Base-by-base conservation (phyloP, 2,888 invertebrate species). In the Congeria kusceri region DNA sequence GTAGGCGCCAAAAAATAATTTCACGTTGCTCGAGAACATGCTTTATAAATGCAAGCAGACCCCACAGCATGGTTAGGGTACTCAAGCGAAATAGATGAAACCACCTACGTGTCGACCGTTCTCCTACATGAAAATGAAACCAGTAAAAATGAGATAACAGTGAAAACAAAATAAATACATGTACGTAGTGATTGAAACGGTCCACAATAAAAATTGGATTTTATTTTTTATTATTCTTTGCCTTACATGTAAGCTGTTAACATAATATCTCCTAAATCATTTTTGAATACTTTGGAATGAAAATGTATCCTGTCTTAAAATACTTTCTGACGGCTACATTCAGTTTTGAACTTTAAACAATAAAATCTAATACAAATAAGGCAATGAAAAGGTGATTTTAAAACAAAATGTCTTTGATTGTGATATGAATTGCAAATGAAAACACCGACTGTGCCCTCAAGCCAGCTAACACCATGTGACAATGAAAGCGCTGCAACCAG, bases 401-500 rank as follows among this genome's bases (percentile, higher is more conserved):
- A 58, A 7, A 58, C 58, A 58, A 58, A 18, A 58, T 20, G 23
- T 49, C 49, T 20, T 15, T 9, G 5, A 9, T 15, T 20, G 25
- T 23, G 18, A 53, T 20, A 25, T 53, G 13, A 20, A 23, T 53
- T 23, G 53, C 57, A 67, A 56, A 58, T 25, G 57, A 28, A 59
- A 49, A 15, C 4, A 39, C 23, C 46, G 66, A 79, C 69, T 78
- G 69, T 73, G 66, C 62, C 39, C 57, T 44, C 49, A 65, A 61
- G 57, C 53, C 32, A 25, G n/a, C 56, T 46, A 59, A 58, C n/a
- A 27, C 67, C 62, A 46, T 58, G n/a, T 53, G 75, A 62, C 66
- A 63, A 68, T 57, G 53, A 74, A 68, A 74, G 66, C 53, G 18
- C 32, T 53, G 67, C 67, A 58, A 67, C 74, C 74, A 74, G 74